phyloP scores from a whole-genome alignment of 2,113 vertebrate genomes.

The Seriola quinqueradiata region DNA sequence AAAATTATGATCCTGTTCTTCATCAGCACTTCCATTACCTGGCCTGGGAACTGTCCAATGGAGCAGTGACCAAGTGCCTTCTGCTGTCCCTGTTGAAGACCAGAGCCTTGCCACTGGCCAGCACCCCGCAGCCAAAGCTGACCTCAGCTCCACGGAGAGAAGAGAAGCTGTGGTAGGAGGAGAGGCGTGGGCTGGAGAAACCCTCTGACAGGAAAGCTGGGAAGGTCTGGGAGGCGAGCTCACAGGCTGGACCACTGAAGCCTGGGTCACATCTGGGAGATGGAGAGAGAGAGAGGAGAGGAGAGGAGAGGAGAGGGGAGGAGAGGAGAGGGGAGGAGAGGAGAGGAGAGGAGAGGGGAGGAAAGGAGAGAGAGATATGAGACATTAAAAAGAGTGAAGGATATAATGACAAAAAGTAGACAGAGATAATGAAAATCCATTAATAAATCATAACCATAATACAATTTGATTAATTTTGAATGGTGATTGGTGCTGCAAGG shows the following conservation, averaged over 20 bases:
- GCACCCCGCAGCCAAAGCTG: slow-evolving; percentile 96
- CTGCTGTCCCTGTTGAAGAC: slow-evolving; percentile 97
- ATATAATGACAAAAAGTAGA: slow-evolving; percentile 47
- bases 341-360: background rate
- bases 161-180: slow-evolving; percentile 98
- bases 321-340: background rate
- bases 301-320: background rate
- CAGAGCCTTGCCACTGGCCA: slow-evolving; percentile 96
- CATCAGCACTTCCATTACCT: slow-evolving; percentile 82
- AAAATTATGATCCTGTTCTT: background rate
- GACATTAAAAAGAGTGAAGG: slow-evolving; percentile 21
- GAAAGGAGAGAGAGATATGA: background rate
- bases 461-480: slow-evolving; percentile 55
- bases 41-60: slow-evolving; percentile 97
- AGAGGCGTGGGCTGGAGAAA: slow-evolving; percentile 93
- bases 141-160: slow-evolving; percentile 96
- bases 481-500: slow-evolving; percentile 45
- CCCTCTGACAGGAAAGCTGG: slow-evolving; percentile 96
- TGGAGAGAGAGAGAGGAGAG: background rate
- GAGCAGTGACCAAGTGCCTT: slow-evolving; percentile 93
- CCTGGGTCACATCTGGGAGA: slow-evolving; percentile 92
- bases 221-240: slow-evolving; percentile 95
- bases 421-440: slow-evolving; percentile 59
- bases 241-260: slow-evolving; percentile 96
- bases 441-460: slow-evolving; percentile 64